Evolutionary conservation across 2,888 invertebrate species (phyloP), one percentile per base, ranked within the genome.

Genomic region (Microctonus aethiopoides): DNA sequence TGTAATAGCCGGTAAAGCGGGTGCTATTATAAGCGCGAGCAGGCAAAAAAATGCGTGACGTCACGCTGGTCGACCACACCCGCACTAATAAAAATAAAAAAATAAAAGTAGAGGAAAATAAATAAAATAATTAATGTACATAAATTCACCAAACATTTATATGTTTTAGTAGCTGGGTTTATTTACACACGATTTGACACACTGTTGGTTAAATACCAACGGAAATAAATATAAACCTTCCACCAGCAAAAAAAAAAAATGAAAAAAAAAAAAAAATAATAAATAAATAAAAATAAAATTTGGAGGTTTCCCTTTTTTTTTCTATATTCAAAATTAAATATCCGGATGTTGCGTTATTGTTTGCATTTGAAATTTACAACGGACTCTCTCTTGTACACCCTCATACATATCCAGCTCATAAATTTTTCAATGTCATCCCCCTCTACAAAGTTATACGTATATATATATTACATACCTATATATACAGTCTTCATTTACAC

Each of bases 1-100:
- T 73, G 74, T 79, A 78, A 81, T 77, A 77, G 74, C 79, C 75
- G 79, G 80, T 80, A 80, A 57, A 80, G 78, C 78, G 78, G 46
- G 76, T 63, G 79, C 79, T 79, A 79, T 80, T 81, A 81, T 77
- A 77, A 78, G 75, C 73, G 68, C 68, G 71, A 74, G 75, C 67
- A 56, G 46, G 46, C 46, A 46, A 46, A 65, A 39, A 65, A 56
- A 65, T 56, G 39, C 36, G 69, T 77, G 78, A 78, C 77, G 78
- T 78, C 77, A 78, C 74, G 74, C 76, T 75, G 77, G 75, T 7
- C 16, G 16, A n/a, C 78, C 78, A 78, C 78, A 77, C 78, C 78
- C 77, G 78, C 46, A 75, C 71, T 74, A 76, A 74, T 68, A 56
- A 56, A 51, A 46, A 46, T n/a, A n/a, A n/a, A 39, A 39, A 39